Evolutionary conservation across 2,888 invertebrate species (phyloP), one percentile per base, ranked within the genome.

Genomic region (Ectropis crepuscularia): DNA sequence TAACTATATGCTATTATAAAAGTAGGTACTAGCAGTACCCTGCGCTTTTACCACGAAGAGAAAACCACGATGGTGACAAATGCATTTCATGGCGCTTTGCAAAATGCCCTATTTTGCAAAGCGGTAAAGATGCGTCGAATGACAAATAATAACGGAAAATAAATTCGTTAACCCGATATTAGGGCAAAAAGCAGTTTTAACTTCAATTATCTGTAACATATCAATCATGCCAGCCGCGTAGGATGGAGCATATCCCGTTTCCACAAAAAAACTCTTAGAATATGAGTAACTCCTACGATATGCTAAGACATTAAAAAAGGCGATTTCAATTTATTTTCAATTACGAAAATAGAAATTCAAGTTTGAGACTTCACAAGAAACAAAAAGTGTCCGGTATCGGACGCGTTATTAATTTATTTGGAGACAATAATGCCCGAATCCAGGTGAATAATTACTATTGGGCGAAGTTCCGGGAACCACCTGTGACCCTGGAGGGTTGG

Each of bases 401-500:
- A 72, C 73, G 67, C 64, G 72, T 74, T 76, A 82, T 79, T 79
- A 82, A 81, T 82, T 80, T 72, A 71, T 71, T 74, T 73, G 70
- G 63, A 70, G 76, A 78, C 79, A 78, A 76, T 79, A 80, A 81
- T 75, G 76, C 71, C 64, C 12, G 68, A 74, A 78, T 76, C 75
- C 78, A 70, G 69, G 57, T 54, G 69, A 80, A 82, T 76, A 72
- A 82, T 80, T 77, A 71, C 67, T 73, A 77, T 80, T 77, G 63
- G 67, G 69, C 70, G 67, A 78, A 80, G 74, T 81, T 79, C 65
- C 68, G 51, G 55, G 42, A 46, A 28, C 6, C 63, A 63, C 63
- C 63, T 63, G 63, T 16, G 41, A 47, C 59, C 41, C 46, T 9
- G 59, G 11, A 38, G 41, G 6, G 6, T n/a, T 45, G 37, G 45